Evolutionary conservation across 1,140 invertebrate species (phyloP).

Genomic region (Drosophila orena): DNA sequence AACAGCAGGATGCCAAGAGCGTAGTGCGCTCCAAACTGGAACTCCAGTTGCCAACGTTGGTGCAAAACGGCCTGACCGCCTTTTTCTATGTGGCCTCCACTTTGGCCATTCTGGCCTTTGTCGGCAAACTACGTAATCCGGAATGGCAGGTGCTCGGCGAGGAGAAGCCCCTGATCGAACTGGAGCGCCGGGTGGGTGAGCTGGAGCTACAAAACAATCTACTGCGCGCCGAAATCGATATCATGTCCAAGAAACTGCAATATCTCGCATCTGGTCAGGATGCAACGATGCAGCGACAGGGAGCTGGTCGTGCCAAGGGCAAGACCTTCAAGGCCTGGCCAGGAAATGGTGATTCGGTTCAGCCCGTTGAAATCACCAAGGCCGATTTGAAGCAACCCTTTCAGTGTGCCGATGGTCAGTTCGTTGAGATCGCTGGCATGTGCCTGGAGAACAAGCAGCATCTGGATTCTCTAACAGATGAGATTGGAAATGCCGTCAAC

Average conservation of each 20-base stretch:
- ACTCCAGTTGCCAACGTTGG: slow-evolving; percentile 31
- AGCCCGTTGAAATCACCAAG: slow-evolving; percentile 65
- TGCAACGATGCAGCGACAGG: slow-evolving; percentile 1
- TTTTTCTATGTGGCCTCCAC: slow-evolving; percentile 68
- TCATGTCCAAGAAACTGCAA: slow-evolving; percentile 73
- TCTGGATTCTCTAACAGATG: slow-evolving; percentile 55
- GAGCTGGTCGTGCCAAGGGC: slow-evolving; percentile 13
- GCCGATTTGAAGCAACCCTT: slow-evolving; percentile 60
- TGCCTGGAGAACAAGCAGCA: slow-evolving; percentile 56
- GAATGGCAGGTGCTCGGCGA: slow-evolving; percentile 57
- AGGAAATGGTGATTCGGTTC: slow-evolving; percentile 51
- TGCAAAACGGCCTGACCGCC: slow-evolving; percentile 61
- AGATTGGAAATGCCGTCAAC: slow-evolving; percentile 64
- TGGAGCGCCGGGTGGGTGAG: slow-evolving; percentile 69
- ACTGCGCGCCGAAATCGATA: slow-evolving; percentile 77
- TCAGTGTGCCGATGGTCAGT: slow-evolving; percentile 62
- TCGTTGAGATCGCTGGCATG: slow-evolving; percentile 65
- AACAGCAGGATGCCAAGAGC: neutral
- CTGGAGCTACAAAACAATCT: slow-evolving; percentile 78
- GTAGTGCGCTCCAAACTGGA: slow-evolving; percentile 5
- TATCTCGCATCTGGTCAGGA: slow-evolving; percentile 54
- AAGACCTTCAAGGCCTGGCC: slow-evolving; percentile 71
- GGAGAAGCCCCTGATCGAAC: slow-evolving; percentile 29
- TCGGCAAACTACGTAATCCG: slow-evolving; percentile 68
- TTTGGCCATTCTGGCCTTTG: slow-evolving; percentile 63